Evolutionary conservation across 2,797 vertebrate genomes (phyloP), one percentile per base, ranked within the genome.

Genomic region (Melanotaenia maccullochi): DNA sequence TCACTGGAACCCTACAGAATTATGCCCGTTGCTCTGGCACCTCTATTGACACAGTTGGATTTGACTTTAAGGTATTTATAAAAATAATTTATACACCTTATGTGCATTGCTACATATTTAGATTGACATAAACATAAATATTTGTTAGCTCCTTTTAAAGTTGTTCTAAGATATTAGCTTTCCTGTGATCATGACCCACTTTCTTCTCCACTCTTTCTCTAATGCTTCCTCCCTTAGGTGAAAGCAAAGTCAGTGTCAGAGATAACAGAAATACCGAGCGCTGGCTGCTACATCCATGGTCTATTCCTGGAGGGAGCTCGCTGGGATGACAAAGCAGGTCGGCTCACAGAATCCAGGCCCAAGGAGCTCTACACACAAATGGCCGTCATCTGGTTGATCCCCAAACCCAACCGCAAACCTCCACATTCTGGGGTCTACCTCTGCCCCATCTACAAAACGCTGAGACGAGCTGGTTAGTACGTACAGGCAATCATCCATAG

Each of bases 391-490:
- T 95, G 96, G 96, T 93, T 97, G 68, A 70, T 95, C 55, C 97
- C 97, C 0, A 85, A 88, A 6, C 61, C 95, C 36, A 89, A 95
- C 78, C 93, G 93, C 81, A 95, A 90, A 75, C 61, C 87, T 4
- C 92, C 93, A 0, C 30, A 81, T 25, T 90, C 90, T 0, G 90
- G 94, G 74, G 81, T 94, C 87, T 98, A 97, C 64, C 3, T 97
- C 30, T 97, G 97, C 83, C 96, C 96, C 32, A 95, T 98, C 90
- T 98, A 98, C 40, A 98, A 97, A 90, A 98, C 97, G 0, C 94
- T 97, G 58, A 96, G 95, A 33, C 93, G 96, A 0, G 96, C 96
- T 75, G 97, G 96, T 98, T 88, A 28, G 92, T 76, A 25, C 68
- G 38, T 47, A 28, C 25, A 35, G 25, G 8, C 36, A 36, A 24